Evolutionary conservation across 2,113 vertebrate genomes (phyloP).

Genomic region (Furnarius figulus): DNA sequence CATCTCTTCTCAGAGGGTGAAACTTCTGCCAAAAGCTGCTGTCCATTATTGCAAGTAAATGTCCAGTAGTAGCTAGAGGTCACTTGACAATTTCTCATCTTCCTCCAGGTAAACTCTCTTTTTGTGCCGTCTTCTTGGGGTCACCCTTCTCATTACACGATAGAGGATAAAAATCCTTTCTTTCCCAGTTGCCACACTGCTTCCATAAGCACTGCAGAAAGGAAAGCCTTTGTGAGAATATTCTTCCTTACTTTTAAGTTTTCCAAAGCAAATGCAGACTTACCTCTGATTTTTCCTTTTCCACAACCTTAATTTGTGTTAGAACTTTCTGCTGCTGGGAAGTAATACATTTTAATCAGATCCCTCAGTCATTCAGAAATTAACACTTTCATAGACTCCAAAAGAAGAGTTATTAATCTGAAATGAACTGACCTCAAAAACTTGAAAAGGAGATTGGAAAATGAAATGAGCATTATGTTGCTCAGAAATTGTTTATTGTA

Average conservation of each 20-base stretch:
- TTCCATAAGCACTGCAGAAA: neutral
- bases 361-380: neutral
- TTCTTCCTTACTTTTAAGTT: neutral
- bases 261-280: neutral
- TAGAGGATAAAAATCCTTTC: neutral
- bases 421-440: neutral
- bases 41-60: neutral
- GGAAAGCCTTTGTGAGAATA: neutral
- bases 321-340: neutral
- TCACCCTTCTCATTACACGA: neutral
- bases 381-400: neutral
- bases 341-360: neutral
- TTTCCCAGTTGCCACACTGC: neutral
- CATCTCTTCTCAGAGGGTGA: neutral
- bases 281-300: neutral
- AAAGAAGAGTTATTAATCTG: neutral
- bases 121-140: neutral
- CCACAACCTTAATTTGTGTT: neutral
- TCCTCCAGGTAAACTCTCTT: neutral
- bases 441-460: neutral
- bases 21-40: neutral
- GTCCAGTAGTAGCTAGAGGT: neutral
- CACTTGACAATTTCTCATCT: neutral
- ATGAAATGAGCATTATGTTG: fast-evolving
- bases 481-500: neutral